Base-by-base conservation (phyloP, 2,113 vertebrate species). In the Myxocyprinus asiaticus region DNA sequence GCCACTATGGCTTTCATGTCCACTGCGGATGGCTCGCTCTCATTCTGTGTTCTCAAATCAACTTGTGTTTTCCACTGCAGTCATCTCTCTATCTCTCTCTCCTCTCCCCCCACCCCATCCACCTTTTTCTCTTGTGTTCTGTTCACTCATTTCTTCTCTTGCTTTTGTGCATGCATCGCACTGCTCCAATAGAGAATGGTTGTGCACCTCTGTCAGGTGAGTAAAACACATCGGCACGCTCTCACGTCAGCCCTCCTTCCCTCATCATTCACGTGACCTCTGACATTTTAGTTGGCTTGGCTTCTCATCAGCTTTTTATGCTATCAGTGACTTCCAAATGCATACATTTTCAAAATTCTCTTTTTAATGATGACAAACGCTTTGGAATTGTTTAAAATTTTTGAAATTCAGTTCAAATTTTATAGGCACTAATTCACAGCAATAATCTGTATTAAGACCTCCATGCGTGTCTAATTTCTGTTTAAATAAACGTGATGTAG, bases 181-280 rank as follows among this genome's bases (percentile, higher is more conserved):
- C 95, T 94, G 88, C 91, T 93, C 93, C 93, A 61, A 78, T 96
- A 98, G 98, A 98, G 92, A 98, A 96, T 98, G 96, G 95, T 97
- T 95, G 94, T 94, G 85, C 96, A 97, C 89, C 96, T 99, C 87
- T 98, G 96, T 88, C 96, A 96, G 97, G 96, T 99, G 94, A 98
- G 96, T 98, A 92, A 85, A 91, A 91, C 90, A 90, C 92, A 90
- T 89, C 88, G 93, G 94, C 95, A 95, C 94, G 92, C 73, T 90
- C 72, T 85, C 87, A 85, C 84, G 79, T 64, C 74, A 77, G 81
- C 81, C 50, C 56, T 81, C 0, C 74, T 76, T 43, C 73, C 62
- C 17, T 68, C 75, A 12, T 42, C 80, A 58, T 66, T 56, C 22
- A 44, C 78, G 50, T 82, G 76, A 43, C 53, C 43, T 73, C 78